phyloP scores from a whole-genome alignment of 2,888 invertebrate genomes.

The Resseliella maxima region DNA sequence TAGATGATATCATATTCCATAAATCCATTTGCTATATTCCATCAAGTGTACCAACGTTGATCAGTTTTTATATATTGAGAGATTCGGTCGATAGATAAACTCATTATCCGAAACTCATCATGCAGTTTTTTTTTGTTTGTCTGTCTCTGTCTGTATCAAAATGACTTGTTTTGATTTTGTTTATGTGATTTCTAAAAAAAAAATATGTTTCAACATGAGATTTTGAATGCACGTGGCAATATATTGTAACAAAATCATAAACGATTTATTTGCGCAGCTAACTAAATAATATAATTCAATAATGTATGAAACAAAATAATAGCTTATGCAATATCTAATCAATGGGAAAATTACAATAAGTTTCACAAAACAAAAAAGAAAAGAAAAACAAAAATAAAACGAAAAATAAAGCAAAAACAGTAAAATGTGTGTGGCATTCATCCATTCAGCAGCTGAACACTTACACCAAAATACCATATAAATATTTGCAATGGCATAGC shows the following conservation, averaged over 20 bases:
- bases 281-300: slow-evolving; percentile 50
- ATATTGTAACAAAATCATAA: not conserved
- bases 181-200: not conserved
- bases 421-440: too few relatives aligned
- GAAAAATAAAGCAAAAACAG: too few relatives aligned
- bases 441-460: not conserved
- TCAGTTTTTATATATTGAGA: too few relatives aligned
- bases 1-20: too few relatives aligned
- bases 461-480: slow-evolving; percentile 1
- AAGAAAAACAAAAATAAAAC: not conserved
- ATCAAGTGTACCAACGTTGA: too few relatives aligned
- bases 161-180: not conserved
- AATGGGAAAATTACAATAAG: slow-evolving; percentile 21
- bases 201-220: not conserved
- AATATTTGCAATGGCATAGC: not conserved
- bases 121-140: too few relatives aligned
- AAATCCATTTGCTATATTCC: too few relatives aligned
- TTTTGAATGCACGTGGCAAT: slow-evolving; percentile 13
- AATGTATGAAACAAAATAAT: slow-evolving; percentile 29
- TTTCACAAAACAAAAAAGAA: not conserved
- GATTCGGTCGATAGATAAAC: too few relatives aligned
- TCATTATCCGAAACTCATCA: too few relatives aligned
- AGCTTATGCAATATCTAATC: slow-evolving; percentile 42
- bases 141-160: too few relatives aligned
- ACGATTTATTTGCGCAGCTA: not conserved